Evolutionary conservation across 2,797 vertebrate species (phyloP).

Genomic region (Knipowitschia caucasica): DNA sequence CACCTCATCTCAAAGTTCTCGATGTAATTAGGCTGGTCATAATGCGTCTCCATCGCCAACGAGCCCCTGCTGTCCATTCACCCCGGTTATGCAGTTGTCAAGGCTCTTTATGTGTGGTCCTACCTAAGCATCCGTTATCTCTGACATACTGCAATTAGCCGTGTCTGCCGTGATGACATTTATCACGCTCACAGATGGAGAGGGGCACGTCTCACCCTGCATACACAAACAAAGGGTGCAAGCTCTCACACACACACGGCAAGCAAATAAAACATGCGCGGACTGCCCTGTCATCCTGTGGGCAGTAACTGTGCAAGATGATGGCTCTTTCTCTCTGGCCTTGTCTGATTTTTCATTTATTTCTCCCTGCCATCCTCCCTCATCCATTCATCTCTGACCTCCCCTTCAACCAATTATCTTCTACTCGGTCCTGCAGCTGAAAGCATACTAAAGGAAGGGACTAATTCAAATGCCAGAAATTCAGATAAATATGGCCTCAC

Average conservation of each 20-base stretch:
- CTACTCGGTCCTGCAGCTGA: slow-evolving; percentile 32
- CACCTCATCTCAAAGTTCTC: slow-evolving; percentile 30
- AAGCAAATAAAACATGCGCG: slow-evolving; percentile 27
- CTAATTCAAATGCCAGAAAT: slow-evolving; percentile 31
- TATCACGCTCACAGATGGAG: slow-evolving; percentile 56
- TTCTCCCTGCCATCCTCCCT: slow-evolving; percentile 42
- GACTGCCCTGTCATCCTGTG: slow-evolving; percentile 43
- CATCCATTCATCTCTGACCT: slow-evolving; percentile 57
- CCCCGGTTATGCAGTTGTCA: slow-evolving; percentile 61
- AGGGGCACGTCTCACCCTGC: slow-evolving; percentile 25
- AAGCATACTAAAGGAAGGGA: slow-evolving; percentile 28
- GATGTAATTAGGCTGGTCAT: slow-evolving; percentile 55
- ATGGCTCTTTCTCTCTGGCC: slow-evolving; percentile 52
- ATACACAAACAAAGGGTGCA: slow-evolving; percentile 12
- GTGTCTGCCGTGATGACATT: slow-evolving; percentile 49
- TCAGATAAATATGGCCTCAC: neutral
- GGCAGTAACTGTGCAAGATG: slow-evolving; percentile 42
- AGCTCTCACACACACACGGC: slow-evolving; percentile 6
- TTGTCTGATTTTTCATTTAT: slow-evolving; percentile 57
- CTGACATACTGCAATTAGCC: slow-evolving; percentile 70
- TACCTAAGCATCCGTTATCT: slow-evolving; percentile 61
- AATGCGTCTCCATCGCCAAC: slow-evolving; percentile 48
- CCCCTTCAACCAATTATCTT: slow-evolving; percentile 27
- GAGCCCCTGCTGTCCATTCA: slow-evolving; percentile 51
- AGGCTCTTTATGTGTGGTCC: slow-evolving; percentile 47